phyloP scores from a whole-genome alignment of 2,888 invertebrate species.

The Brenthis hecate region DNA sequence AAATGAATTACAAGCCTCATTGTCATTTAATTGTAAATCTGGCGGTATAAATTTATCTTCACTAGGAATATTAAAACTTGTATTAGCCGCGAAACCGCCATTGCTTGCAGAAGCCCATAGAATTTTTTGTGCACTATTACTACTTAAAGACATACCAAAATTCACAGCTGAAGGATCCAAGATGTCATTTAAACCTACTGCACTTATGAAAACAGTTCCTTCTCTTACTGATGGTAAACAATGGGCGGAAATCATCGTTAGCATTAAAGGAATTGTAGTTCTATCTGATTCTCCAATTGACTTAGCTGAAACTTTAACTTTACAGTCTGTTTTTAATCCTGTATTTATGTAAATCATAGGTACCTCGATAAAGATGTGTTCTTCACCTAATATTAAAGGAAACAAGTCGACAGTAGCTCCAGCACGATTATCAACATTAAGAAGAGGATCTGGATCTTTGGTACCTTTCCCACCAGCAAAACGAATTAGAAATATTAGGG shows the following conservation, averaged over 20 bases:
- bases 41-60: constrained; percentile 62
- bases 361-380: constrained; percentile 51
- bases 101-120: constrained; percentile 64
- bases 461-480: constrained; percentile 50
- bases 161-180: constrained; percentile 49
- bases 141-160: constrained; percentile 65
- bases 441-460: constrained; percentile 63
- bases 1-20: constrained; percentile 52
- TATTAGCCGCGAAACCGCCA: constrained; percentile 56
- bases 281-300: constrained; percentile 47
- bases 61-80: constrained; percentile 51
- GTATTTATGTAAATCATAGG: constrained; percentile 52
- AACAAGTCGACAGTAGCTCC: constrained; percentile 68
- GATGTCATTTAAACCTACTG: constrained; percentile 59
- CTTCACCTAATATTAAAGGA: constrained; percentile 65
- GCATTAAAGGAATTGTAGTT: constrained; percentile 51
- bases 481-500: constrained; percentile 65
- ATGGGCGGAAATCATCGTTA: constrained; percentile 69
- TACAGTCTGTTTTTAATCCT: constrained; percentile 52
- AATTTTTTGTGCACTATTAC: constrained; percentile 51
- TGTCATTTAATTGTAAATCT: constrained; percentile 49
- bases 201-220: constrained; percentile 63
- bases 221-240: constrained; percentile 66
- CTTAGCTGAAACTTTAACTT: constrained; percentile 51
- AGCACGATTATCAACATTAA: constrained; percentile 61